Percentiles rank a stretch among this genome's conserved stretches.
phyloP scores from a whole-genome alignment of 2,888 invertebrate genomes.

The Plagodis pulveraria region DNA sequence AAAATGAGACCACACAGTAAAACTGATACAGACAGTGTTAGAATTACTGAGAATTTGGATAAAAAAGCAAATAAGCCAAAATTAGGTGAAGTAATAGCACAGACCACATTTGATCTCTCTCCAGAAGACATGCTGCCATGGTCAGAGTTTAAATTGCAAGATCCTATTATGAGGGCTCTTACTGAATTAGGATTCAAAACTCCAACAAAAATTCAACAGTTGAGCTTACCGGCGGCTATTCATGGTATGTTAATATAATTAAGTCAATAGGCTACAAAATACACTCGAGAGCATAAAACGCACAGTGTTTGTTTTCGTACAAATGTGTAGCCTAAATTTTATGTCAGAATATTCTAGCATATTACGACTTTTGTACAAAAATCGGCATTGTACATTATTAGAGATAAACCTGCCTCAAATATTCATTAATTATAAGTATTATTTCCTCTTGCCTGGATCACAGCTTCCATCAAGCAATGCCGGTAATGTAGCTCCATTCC shows the following conservation, averaged over 20 bases:
- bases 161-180: constrained; percentile 89
- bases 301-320: too few species aligned
- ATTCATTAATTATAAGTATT: neutral
- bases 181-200: constrained; percentile 90
- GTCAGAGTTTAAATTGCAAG: constrained; percentile 89
- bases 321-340: too few species aligned
- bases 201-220: constrained; percentile 95
- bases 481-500: too few species aligned
- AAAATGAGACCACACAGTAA: constrained; percentile 19
- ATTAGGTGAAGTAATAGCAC: constrained; percentile 58
- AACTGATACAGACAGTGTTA: constrained; percentile 19
- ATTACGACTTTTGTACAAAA: too few species aligned
- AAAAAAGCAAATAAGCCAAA: constrained; percentile 53
- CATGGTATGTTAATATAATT: constrained; percentile 84
- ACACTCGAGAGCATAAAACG: too few species aligned
- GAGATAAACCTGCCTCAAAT: too few species aligned
- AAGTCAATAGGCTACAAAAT: too few species aligned
- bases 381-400: too few species aligned
- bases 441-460: too few species aligned
- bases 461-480: too few species aligned
- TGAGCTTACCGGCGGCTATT: constrained; percentile 93
- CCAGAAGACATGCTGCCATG: constrained; percentile 85
- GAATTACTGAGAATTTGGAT: constrained; percentile 15
- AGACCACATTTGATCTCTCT: constrained; percentile 51
- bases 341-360: too few species aligned